Conservation (phyloP, 1,140 invertebrate genomes). For the Drosophila baimaii region DNA sequence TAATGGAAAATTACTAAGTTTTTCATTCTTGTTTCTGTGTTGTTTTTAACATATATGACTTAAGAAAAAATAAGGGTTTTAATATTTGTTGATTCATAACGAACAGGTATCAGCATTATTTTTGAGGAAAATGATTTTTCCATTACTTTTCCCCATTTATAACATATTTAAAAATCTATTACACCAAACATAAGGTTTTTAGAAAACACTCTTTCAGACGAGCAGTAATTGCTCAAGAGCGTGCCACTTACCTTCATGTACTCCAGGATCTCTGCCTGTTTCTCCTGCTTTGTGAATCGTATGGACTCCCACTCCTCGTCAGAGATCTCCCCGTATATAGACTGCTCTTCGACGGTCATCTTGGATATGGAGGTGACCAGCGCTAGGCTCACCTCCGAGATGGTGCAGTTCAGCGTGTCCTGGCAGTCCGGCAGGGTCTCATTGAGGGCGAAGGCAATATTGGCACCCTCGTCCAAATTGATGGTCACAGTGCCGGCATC, state of each 20-base stretch:
- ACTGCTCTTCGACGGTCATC: slow-evolving; percentile 88
- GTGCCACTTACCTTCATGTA: slow-evolving; percentile 79
- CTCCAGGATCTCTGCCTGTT: slow-evolving; percentile 87
- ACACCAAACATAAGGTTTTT: too few relatives aligned
- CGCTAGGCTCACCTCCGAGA: slow-evolving; percentile 87
- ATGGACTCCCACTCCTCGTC: slow-evolving; percentile 93
- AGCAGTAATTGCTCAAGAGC: not conserved
- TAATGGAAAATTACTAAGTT: too few relatives aligned
- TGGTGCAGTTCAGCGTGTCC: slow-evolving; percentile 73
- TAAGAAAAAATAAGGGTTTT: too few relatives aligned
- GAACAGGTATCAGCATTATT: too few relatives aligned
- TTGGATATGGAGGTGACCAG: slow-evolving; percentile 88
- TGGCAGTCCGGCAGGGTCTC: slow-evolving; percentile 84
- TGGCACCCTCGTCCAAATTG: slow-evolving; percentile 90
- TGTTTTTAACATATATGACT: too few relatives aligned
- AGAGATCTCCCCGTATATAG: slow-evolving; percentile 89
- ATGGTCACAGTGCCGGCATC: slow-evolving; percentile 86
- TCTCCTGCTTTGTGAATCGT: slow-evolving; percentile 88
- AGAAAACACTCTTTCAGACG: too few relatives aligned
- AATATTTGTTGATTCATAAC: too few relatives aligned
- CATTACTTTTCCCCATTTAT: too few relatives aligned
- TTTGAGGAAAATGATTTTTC: too few relatives aligned
- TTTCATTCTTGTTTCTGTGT: too few relatives aligned
- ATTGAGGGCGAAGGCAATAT: slow-evolving; percentile 92
- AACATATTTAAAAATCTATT: too few relatives aligned